These are phyloP conservation scores for Folsomia manolachei DNA, from an alignment of 2,888 invertebrate genomes.

Conservation along the genomic window DNA sequence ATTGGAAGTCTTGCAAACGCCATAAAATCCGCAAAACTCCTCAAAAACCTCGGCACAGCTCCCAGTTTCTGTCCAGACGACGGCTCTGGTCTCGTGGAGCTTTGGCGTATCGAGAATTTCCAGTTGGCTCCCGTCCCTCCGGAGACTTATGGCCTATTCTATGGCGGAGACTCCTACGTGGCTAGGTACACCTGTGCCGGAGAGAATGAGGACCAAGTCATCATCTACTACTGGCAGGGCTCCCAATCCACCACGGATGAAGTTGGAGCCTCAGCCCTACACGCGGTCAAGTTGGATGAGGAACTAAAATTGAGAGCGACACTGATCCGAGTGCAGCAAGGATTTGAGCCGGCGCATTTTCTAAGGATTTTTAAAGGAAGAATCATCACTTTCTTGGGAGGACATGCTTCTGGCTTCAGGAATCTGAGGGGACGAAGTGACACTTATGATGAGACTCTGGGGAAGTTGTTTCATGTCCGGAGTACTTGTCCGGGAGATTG, in stretches of 20 bases:
- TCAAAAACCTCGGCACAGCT: conserved; percentile 53
- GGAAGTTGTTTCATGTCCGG: conserved; percentile 60
- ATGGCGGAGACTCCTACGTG: conserved; percentile 66
- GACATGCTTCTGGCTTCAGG: conserved; percentile 62
- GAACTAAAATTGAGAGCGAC: conserved; percentile 62
- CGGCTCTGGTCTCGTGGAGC: conserved; percentile 62
- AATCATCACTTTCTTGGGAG: conserved; percentile 63
- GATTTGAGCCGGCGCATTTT: conserved; percentile 70
- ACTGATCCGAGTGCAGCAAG: conserved; percentile 67
- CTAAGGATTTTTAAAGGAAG: conserved; percentile 68
- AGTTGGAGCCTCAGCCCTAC: conserved; percentile 59
- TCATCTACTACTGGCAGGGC: conserved; percentile 69
- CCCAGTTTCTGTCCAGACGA: conserved; percentile 71
- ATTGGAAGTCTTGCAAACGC: no score
- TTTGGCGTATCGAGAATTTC: conserved; percentile 60
- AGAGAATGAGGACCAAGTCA: conserved; percentile 58
- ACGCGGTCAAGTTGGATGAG: conserved; percentile 57
- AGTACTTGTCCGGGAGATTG: conserved; percentile 61
- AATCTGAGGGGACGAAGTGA: conserved; percentile 59
- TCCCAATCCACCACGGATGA: conserved; percentile 56
- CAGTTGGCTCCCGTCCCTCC: conserved; percentile 56
- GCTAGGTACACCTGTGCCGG: conserved; percentile 63
- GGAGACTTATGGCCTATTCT: conserved; percentile 59
- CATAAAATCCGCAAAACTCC: neutral
- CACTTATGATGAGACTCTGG: conserved; percentile 61